Evolutionary conservation across 1,140 invertebrate species (phyloP), one percentile per base, ranked within the genome.

Genomic region (Gonioctena quinquepunctata): DNA sequence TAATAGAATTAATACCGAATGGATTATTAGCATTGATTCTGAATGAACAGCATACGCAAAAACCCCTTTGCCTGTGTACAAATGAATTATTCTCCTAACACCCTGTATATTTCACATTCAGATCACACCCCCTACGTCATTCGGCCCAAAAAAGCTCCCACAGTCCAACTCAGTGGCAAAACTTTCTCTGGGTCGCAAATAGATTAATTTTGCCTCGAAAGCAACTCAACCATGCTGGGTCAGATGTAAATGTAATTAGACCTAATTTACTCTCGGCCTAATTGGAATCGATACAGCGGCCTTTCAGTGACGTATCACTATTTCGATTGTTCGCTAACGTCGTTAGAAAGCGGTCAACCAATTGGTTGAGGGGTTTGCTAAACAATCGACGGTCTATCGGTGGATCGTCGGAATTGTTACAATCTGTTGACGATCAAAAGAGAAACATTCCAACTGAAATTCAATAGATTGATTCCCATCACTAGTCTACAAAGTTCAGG

Each of bases 231-330:
- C 33, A 42, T 42, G 33, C 16, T 23, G 56, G 56, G 56, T 59
- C 56, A 59, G 56, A 59, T 59, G 56, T 59, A 59, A 59, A 59
- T 59, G 56, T 59, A 59, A 59, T 59, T 59, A 16, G 56, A 25
- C 25, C 25, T 59, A 59, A 59, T 59, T 59, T 16, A 25, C 21
- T 26, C 56, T 59, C 25, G 56, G 23, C 25, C 56, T 59, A 59
- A 59, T 59, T 59, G 25, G 56, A 59, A 59, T 59, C 56, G 23
- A 59, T 59, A 25, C 56, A 59, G 11, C 21, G 25, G n/a, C 56
- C 56, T n/a, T 59, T 59, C 33, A 13, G 33, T 42, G 33, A 42
- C 33, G 33, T 42, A 42, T 3, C 33, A 42, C 8, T 4, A 42
- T 42, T 42, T n/a, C 33, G 33, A 42, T 42, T 42, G 33, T 42